Evolutionary conservation across 1,140 invertebrate species (phyloP).

Genomic region (Ostrea denselamellosa): DNA sequence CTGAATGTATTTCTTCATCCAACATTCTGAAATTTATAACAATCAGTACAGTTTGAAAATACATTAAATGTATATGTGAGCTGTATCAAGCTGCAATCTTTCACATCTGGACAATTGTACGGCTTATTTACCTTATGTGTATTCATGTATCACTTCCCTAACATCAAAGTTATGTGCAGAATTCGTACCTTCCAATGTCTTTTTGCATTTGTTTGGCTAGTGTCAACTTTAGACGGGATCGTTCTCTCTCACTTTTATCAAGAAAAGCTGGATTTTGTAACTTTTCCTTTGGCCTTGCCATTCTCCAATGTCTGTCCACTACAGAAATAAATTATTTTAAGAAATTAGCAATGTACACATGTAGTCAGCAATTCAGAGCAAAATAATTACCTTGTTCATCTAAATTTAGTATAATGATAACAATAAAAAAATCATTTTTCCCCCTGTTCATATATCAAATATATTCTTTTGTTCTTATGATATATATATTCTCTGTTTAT

Average conservation of each 20-base stretch:
- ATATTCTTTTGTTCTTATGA: no score
- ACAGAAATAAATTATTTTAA: no score
- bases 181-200: constrained; percentile 46
- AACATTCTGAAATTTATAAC: constrained; percentile 54
- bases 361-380: no score
- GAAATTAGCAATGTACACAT: no score
- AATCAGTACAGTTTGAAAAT: neutral
- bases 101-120: neutral
- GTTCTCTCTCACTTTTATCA: constrained; percentile 47
- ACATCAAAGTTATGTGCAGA: neutral
- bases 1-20: constrained; percentile 56
- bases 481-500: no score
- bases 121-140: neutral
- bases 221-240: constrained; percentile 25
- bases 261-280: constrained; percentile 20
- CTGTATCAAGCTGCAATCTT: neutral
- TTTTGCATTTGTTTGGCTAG: constrained; percentile 48
- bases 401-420: no score
- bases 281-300: constrained; percentile 55
- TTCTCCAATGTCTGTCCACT: neutral
- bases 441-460: no score
- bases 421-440: no score
- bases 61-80: neutral
- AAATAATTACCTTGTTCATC: no score
- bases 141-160: neutral